Evolutionary conservation across 2,888 invertebrate species (phyloP).

Genomic region (Beris chalybata): DNA sequence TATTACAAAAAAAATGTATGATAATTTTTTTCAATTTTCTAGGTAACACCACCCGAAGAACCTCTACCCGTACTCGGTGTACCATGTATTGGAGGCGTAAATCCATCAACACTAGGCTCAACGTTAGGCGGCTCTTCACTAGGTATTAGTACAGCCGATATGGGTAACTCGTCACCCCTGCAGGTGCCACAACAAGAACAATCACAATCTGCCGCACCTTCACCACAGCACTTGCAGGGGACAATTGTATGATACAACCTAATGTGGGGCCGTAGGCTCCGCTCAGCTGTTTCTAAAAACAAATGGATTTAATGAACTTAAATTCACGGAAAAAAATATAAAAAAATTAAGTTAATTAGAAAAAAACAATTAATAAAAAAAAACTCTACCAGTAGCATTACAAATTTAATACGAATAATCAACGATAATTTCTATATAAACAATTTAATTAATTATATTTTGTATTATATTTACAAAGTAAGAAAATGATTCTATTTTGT

Average conservation of each 20-base stretch:
- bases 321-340: slow-evolving; percentile 4
- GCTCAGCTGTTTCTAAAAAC: slow-evolving; percentile 72
- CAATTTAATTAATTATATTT: slow-evolving; percentile 4
- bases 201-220: slow-evolving; percentile 51
- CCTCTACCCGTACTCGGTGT: slow-evolving; percentile 55
- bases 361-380: slow-evolving; percentile 10
- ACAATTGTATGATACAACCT: slow-evolving; percentile 95
- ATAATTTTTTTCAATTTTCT: slow-evolving; percentile 22
- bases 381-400: too few relatives aligned
- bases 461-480: slow-evolving; percentile 13
- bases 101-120: slow-evolving; percentile 52
- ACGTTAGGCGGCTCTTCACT: slow-evolving; percentile 48
- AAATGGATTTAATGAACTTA: slow-evolving; percentile 53
- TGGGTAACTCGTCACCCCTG: slow-evolving; percentile 62
- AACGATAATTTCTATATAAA: slow-evolving; percentile 1
- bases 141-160: slow-evolving; percentile 51
- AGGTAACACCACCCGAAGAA: slow-evolving; percentile 71
- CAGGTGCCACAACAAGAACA: slow-evolving; percentile 59
- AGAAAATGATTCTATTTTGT: not conserved
- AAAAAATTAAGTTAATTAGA: slow-evolving; percentile 43
- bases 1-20: too few relatives aligned
- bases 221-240: slow-evolving; percentile 77
- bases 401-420: not conserved
- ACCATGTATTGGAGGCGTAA: slow-evolving; percentile 55
- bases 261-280: slow-evolving; percentile 87